Evolutionary conservation across 2,113 vertebrate genomes (phyloP).

Genomic region (Zootoca vivipara): DNA sequence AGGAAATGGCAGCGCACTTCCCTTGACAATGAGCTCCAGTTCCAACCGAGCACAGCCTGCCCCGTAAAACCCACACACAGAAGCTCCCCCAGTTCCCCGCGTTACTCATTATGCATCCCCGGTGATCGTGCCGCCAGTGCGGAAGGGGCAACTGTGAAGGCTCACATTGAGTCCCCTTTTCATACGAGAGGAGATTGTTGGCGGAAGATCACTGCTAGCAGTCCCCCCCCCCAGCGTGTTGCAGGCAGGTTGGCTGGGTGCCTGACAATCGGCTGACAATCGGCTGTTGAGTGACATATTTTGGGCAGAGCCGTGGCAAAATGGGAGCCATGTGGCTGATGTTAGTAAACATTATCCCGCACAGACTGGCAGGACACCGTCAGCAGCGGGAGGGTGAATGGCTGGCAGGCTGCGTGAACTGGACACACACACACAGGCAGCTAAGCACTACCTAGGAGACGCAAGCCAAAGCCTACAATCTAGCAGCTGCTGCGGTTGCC

Average conservation of each 20-base stretch:
- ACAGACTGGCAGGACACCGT: constrained; percentile 76
- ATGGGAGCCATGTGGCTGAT: constrained; percentile 86
- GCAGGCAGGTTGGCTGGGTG: constrained; percentile 80
- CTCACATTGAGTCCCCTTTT: constrained; percentile 50
- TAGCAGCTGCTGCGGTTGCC: constrained; percentile 94
- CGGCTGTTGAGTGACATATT: constrained; percentile 81
- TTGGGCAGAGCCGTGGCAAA: constrained; percentile 77
- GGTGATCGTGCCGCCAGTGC: neutral
- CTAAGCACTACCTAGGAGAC: constrained; percentile 73
- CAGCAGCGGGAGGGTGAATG: constrained; percentile 80
- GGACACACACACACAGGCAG: constrained; percentile 75
- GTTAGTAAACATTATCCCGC: constrained; percentile 93
- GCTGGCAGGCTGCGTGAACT: constrained; percentile 82
- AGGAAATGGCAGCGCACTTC: neutral
- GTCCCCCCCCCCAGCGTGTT: constrained; percentile 60
- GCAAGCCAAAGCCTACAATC: constrained; percentile 82
- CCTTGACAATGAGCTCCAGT: neutral
- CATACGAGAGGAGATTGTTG: constrained; percentile 30
- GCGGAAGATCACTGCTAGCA: constrained; percentile 29
- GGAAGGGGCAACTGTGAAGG: neutral
- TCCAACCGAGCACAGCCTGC: neutral
- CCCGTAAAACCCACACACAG: neutral
- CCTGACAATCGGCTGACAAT: constrained; percentile 75
- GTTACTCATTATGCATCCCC: neutral
- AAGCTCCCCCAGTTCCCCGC: neutral